These are phyloP conservation scores for Rousettus madagascariensis DNA, from an alignment of 2,797 vertebrate species.

Conservation along the genomic window DNA sequence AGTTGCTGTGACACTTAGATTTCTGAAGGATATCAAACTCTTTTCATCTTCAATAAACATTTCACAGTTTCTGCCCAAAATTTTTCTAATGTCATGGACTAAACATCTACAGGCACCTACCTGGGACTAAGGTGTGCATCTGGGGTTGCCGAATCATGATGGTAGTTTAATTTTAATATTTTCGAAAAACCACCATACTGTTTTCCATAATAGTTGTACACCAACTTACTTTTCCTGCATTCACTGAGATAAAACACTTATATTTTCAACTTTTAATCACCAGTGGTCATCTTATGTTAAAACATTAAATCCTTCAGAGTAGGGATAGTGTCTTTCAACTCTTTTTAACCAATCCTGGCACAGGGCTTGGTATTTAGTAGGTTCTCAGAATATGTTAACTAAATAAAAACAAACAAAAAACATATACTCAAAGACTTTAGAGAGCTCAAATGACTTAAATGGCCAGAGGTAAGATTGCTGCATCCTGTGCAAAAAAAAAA, in stretches of 20 bases:
- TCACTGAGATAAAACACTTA: not conserved
- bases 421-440: not conserved
- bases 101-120: not conserved
- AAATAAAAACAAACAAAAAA: not conserved
- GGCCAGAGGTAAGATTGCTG: not conserved
- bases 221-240: not conserved
- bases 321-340: not conserved
- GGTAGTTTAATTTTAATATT: not conserved
- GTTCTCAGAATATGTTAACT: not conserved
- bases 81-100: not conserved
- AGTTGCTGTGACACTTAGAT: not conserved
- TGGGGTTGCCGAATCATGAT: not conserved
- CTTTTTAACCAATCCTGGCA: not conserved
- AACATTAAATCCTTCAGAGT: not conserved
- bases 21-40: not conserved
- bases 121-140: not conserved
- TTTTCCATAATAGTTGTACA: not conserved
- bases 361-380: not conserved
- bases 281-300: not conserved
- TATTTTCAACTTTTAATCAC: not conserved
- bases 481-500: not conserved
- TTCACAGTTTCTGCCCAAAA: not conserved
- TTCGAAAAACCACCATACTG: not conserved
- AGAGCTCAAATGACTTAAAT: not conserved
- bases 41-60: not conserved